phyloP scores from a whole-genome alignment of 2,113 vertebrate species.

The Geococcyx californianus region DNA sequence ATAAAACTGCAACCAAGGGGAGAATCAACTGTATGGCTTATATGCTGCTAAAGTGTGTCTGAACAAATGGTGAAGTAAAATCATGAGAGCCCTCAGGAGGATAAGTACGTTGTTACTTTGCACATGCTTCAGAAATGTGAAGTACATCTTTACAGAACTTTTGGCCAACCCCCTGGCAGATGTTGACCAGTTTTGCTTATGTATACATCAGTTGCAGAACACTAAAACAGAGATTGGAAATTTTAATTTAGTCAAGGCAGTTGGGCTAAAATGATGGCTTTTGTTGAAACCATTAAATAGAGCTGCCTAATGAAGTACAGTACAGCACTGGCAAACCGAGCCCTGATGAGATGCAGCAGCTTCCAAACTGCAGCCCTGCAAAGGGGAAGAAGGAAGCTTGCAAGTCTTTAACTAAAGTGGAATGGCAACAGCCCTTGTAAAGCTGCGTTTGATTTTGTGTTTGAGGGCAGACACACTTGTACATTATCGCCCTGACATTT shows the following conservation, averaged over 20 bases:
- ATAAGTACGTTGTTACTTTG: constrained; percentile 82
- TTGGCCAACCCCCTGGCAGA: constrained; percentile 85
- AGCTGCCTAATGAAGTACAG: constrained; percentile 87
- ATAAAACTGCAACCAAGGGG: constrained; percentile 95
- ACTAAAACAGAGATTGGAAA: constrained; percentile 87
- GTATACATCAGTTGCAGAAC: constrained; percentile 86
- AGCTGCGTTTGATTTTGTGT: constrained; percentile 33
- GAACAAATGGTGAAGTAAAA: constrained; percentile 93
- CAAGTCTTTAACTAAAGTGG: constrained; percentile 56
- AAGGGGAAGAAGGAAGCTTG: constrained; percentile 67
- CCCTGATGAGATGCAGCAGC: constrained; percentile 70
- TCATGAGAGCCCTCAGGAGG: constrained; percentile 83
- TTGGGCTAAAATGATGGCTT: constrained; percentile 89
- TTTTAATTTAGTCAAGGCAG: constrained; percentile 89
- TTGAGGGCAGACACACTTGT: constrained; percentile 48
- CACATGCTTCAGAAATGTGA: constrained; percentile 86
- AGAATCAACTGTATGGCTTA: constrained; percentile 91
- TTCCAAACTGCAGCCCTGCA: constrained; percentile 75
- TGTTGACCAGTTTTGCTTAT: constrained; percentile 85
- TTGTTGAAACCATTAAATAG: constrained; percentile 85
- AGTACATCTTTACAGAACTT: constrained; percentile 85
- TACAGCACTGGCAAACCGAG: constrained; percentile 76
- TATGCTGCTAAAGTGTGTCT: constrained; percentile 86
- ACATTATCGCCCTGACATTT: constrained; percentile 69
- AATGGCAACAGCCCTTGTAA: constrained; percentile 34